These are phyloP conservation scores for Aplysina aerophoba DNA, from an alignment of 37 sponge, comb jelly and placozoan species.

Conservation along the genomic window DNA sequence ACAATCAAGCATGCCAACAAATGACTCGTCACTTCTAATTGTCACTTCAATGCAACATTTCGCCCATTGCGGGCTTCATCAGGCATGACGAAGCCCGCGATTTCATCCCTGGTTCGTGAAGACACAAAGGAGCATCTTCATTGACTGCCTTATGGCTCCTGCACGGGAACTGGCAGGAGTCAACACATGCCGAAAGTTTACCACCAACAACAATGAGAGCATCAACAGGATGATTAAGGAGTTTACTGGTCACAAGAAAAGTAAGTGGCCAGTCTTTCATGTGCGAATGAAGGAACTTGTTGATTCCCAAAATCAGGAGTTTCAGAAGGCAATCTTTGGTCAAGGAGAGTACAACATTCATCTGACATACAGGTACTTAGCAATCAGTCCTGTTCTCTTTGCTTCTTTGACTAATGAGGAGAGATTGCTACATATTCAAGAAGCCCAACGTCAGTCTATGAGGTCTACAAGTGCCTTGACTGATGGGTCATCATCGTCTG, in stretches of 20 bases:
- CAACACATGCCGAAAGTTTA: background rate
- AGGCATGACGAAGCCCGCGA: too few relatives aligned
- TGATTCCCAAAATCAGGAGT: background rate
- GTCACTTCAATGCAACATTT: too few relatives aligned
- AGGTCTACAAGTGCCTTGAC: too few relatives aligned
- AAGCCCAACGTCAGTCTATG: background rate
- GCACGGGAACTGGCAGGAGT: too few relatives aligned
- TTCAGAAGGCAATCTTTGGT: background rate
- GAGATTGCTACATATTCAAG: background rate
- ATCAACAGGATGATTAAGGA: background rate
- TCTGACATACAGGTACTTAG: background rate
- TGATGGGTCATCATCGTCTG: too few relatives aligned
- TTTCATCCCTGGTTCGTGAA: too few relatives aligned
- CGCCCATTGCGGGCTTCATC: too few relatives aligned
- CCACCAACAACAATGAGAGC: slow-evolving; percentile 6
- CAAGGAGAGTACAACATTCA: slow-evolving; percentile 15
- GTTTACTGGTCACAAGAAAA: background rate
- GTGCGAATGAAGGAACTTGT: background rate
- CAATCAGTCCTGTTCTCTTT: background rate
- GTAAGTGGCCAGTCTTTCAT: background rate
- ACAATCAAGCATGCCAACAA: too few relatives aligned
- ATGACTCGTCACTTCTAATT: too few relatives aligned
- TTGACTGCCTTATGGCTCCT: too few relatives aligned
- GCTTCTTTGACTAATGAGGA: background rate
- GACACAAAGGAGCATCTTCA: too few relatives aligned